Evolutionary conservation across 2,113 vertebrate genomes (phyloP), one percentile per base, ranked within the genome.

Genomic region (Spilogale gracilis): DNA sequence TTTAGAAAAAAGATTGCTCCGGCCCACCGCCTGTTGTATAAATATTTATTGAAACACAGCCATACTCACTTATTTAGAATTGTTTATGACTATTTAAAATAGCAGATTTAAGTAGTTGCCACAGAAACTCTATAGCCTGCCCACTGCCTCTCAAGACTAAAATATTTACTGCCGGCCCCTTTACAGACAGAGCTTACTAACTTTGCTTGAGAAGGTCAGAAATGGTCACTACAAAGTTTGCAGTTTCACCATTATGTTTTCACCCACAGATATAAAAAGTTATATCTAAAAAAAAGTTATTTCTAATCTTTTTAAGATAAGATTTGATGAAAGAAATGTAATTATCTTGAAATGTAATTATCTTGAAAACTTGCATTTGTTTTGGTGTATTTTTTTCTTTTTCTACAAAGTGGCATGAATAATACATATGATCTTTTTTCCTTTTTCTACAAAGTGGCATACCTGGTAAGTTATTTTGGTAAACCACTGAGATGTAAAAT

Each of bases 241-340:
- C 30, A 48, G 0, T 74, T 50, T 94, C 56, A 71, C 7, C 17
- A 63, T 71, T 23, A 65, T 73, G n/a, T 71, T 82, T 94, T 58
- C 11, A 38, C 32, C 38, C 13, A 94, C 23, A 91, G 82, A 52
- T 73, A 88, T 63, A 20, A 79, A 20, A 79, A 65, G 5, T 65
- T 65, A 65, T 14, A 30, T 65, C 63, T 30, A 14, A 65, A 65
- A 65, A 30, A 65, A 88, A 82, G 43, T 71, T 38, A 93, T 78
- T 91, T 94, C 13, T 63, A 10, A 63, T 67, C 17, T 73, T 92
- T 65, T 60, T 89, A 90, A 79, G 48, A 48, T 48, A 82, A 38
- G 38, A 82, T 95, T 67, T 97, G 12, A 67, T 60, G 18, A 85
- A 63, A 85, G 27, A 86, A 32, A 48, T 92, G 45, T 30, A 67